Conservation (phyloP, 2,113 vertebrate species). For the Peromyscus californicus region DNA sequence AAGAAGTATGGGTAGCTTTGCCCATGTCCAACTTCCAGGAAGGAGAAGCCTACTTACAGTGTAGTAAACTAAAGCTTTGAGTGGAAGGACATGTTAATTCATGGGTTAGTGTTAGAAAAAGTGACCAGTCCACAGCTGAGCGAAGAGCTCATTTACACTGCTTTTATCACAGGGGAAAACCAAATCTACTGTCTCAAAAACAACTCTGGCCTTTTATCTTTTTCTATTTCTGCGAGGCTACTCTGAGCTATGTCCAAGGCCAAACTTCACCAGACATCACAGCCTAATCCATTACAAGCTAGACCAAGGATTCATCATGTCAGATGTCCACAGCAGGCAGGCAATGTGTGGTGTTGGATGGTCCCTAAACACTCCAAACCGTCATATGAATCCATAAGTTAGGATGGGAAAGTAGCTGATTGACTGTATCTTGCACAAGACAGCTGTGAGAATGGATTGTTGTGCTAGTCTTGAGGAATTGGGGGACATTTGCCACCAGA, state of each 20-base stretch:
- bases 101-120: neutral
- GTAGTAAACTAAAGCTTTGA: neutral
- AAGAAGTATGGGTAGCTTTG: neutral
- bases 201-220: neutral
- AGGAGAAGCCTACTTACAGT: neutral
- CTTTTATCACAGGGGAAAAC: neutral
- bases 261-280: neutral
- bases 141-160: rapidly evolving
- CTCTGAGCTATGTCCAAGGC: neutral
- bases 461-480: neutral
- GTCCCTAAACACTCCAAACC: neutral
- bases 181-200: neutral
- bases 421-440: neutral
- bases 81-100: too few species aligned
- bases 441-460: neutral
- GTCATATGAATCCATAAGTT: neutral
- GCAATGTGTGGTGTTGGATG: neutral
- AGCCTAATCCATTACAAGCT: neutral
- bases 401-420: neutral
- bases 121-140: neutral
- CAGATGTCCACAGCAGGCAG: neutral
- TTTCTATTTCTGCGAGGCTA: neutral
- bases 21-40: neutral
- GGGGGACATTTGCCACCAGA: neutral
- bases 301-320: neutral